These are phyloP conservation scores for Zosterops hypoxanthus DNA, from an alignment of 2,113 vertebrate genomes.

Conservation along the genomic window DNA sequence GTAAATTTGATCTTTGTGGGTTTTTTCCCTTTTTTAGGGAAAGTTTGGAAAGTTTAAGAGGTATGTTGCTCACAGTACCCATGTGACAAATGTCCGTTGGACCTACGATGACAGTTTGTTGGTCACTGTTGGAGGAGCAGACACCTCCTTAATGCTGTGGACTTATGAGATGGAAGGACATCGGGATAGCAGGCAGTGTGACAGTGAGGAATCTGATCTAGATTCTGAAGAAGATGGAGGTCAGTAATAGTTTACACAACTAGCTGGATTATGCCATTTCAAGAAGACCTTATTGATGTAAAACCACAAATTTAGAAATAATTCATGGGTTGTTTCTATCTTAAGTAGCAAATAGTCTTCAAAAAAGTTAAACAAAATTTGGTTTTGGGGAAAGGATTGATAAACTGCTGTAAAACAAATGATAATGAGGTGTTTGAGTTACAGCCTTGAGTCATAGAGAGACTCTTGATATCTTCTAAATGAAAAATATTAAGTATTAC, in stretches of 20 bases:
- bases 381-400: neutral
- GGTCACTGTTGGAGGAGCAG: constrained; percentile 89
- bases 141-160: constrained; percentile 97
- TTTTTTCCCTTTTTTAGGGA: constrained; percentile 77
- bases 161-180: constrained; percentile 87
- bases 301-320: neutral
- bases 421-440: neutral
- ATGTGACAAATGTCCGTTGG: constrained; percentile 97
- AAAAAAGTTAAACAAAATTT: neutral
- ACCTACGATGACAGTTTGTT: constrained; percentile 90
- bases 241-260: constrained; percentile 48
- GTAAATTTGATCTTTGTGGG: neutral
- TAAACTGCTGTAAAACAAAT: neutral
- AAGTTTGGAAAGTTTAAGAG: constrained; percentile 96
- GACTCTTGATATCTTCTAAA: neutral
- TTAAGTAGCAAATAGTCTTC: neutral
- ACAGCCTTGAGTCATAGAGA: neutral
- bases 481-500: neutral
- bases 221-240: constrained; percentile 98
- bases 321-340: neutral
- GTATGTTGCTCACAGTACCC: constrained; percentile 94
- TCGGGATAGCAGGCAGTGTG: constrained; percentile 85
- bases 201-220: constrained; percentile 96
- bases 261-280: neutral
- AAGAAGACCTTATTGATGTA: neutral